phyloP scores from a whole-genome alignment of 2,113 vertebrate genomes.

The Choloepus hoffmanni region DNA sequence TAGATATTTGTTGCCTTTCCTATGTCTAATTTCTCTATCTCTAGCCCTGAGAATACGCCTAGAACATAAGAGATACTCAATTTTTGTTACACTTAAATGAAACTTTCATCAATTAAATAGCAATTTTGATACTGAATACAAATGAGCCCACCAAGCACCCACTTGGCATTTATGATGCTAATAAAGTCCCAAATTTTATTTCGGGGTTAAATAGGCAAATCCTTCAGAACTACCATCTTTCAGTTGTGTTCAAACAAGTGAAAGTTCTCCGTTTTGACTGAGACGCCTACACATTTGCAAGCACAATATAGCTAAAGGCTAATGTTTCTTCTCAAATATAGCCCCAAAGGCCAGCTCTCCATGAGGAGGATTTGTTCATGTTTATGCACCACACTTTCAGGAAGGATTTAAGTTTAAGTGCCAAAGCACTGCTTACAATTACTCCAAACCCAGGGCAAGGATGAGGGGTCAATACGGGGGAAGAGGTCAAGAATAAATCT shows the following conservation, averaged over 20 bases:
- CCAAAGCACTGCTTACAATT: background rate
- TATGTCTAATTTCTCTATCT: background rate
- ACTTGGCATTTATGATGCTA: too few relatives aligned
- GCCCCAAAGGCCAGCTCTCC: background rate
- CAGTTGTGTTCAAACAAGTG: background rate
- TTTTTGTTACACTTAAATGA: background rate
- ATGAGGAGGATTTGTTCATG: background rate
- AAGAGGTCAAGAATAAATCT: background rate
- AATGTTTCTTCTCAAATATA: background rate
- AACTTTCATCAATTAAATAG: background rate
- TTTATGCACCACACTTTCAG: background rate
- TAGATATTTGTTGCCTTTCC: background rate
- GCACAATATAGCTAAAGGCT: background rate
- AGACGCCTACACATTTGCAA: background rate
- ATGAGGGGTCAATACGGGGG: background rate
- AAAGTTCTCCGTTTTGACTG: background rate
- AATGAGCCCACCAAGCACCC: background rate
- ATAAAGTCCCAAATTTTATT: background rate
- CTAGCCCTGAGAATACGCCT: background rate
- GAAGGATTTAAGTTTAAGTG: background rate
- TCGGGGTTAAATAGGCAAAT: background rate
- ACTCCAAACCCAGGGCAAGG: background rate
- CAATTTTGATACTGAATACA: conserved; percentile 5
- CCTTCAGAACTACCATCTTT: background rate
- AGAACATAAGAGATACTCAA: background rate